These are phyloP conservation scores for Melieria omissa DNA, from an alignment of 2,888 invertebrate genomes.

Conservation along the genomic window DNA sequence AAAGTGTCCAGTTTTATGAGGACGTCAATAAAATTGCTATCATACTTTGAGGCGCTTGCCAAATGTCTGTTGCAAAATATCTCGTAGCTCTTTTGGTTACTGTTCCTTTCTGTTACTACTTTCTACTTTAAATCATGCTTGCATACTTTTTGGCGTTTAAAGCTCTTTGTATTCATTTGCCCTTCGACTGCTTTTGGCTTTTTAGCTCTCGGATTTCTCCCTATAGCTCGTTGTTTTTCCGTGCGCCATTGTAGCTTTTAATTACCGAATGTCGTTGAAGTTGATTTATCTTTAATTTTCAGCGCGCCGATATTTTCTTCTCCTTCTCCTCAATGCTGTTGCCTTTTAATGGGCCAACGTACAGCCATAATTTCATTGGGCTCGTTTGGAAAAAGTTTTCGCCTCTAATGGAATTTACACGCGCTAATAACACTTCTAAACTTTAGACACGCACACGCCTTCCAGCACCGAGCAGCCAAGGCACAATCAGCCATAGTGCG, in stretches of 20 bases:
- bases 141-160: too few species aligned
- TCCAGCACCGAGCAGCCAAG: not conserved
- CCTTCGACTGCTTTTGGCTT: too few species aligned
- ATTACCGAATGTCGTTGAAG: not conserved
- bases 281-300: not conserved
- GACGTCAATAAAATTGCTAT: too few species aligned
- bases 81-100: too few species aligned
- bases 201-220: not conserved
- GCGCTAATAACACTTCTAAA: conserved; percentile 26
- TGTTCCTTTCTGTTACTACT: too few species aligned
- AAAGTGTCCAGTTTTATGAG: too few species aligned
- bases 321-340: not conserved
- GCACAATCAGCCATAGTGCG: not conserved
- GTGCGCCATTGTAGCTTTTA: not conserved
- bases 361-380: conserved; percentile 8
- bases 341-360: not conserved
- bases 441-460: conserved; percentile 1
- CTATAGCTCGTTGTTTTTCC: not conserved
- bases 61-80: too few species aligned
- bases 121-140: too few species aligned
- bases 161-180: too few species aligned
- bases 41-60: too few species aligned
- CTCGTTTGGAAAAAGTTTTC: conserved; percentile 17
- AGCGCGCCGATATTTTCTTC: not conserved
- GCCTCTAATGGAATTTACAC: conserved; percentile 23